Base-by-base conservation (phyloP, 2,113 vertebrate species). In the Grantiella picta region DNA sequence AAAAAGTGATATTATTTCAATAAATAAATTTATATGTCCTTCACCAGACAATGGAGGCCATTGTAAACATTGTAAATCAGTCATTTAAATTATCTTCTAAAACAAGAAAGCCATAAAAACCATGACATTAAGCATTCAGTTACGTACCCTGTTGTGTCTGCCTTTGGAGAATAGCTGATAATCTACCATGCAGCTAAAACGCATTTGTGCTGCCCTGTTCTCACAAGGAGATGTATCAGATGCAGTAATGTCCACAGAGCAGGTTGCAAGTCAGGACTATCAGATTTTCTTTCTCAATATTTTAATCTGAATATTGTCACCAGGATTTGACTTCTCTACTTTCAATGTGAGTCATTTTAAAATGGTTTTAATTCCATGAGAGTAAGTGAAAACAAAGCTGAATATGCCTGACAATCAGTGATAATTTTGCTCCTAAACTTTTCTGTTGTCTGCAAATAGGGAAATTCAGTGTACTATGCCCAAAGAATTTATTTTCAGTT, bases 221-320 rank as follows among this genome's bases (percentile, higher is more conserved):
- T 77, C 65, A 27, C 17, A 65, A 35, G 25, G 44, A 68, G 27
- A 24, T 35, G 1, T 25, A n/a, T 75, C 47, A 61, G 13, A 42
- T 11, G 33, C 25, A 56, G 27, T 27, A 53, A 49, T 45, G 15
- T 20, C 20, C 0, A 0, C 25, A 24, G 9, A 35, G 28, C 31
- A 73, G 23, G 17, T 12, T 78, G 33, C 28, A 59, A 49, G 33
- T 54, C 59, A 73, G 22, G 27, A 21, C 5, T 45, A n/a, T 36
- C 38, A 54, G 17, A 23, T 54, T 54, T 69, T 50, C 10, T 54
- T 60, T 68, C 28, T 69, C 45, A 73, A 3, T 69, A 59, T 45
- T 71, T 76, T 63, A 52, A 36, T 63, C 29, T 36, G 47, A 77
- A 15, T 59, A 44, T n/a, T 59, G 15, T 21, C n/a, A 52, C 16